A percentile compares a stretch with the other conserved stretches of the same genome.
Conservation (phyloP, 2,113 vertebrate species). For the Chaetops frenatus region DNA sequence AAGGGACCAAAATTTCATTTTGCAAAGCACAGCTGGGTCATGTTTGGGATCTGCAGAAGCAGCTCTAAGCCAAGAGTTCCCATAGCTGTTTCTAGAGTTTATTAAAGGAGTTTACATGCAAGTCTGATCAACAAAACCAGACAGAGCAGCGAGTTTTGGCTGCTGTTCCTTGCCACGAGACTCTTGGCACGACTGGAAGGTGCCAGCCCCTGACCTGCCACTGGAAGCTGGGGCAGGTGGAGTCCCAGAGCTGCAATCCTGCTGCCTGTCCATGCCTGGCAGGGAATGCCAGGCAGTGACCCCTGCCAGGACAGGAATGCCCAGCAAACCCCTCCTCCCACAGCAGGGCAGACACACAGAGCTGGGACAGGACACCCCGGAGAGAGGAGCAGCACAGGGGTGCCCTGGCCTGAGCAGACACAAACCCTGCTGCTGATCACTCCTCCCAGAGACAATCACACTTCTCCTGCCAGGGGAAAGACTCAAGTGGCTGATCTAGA, state of each 20-base stretch:
- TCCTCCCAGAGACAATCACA: neutral
- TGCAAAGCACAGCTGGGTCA: neutral
- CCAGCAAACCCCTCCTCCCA: neutral
- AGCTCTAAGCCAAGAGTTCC: neutral
- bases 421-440: rapidly evolving
- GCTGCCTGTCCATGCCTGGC: neutral
- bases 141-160: neutral
- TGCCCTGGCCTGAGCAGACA: neutral
- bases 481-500: neutral
- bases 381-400: neutral
- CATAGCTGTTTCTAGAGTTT: neutral
- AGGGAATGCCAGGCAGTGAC: rapidly evolving
- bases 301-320: neutral
- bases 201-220: neutral
- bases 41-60: neutral
- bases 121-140: neutral
- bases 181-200: neutral
- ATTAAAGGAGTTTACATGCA: neutral
- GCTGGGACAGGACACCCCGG: neutral
- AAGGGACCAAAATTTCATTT: neutral
- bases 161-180: neutral
- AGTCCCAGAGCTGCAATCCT: neutral
- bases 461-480: neutral
- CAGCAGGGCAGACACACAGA: neutral
- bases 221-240: neutral